Evolutionary conservation across 2,888 invertebrate species (phyloP), one percentile per base, ranked within the genome.

Genomic region (Drosophila tripunctata): DNA sequence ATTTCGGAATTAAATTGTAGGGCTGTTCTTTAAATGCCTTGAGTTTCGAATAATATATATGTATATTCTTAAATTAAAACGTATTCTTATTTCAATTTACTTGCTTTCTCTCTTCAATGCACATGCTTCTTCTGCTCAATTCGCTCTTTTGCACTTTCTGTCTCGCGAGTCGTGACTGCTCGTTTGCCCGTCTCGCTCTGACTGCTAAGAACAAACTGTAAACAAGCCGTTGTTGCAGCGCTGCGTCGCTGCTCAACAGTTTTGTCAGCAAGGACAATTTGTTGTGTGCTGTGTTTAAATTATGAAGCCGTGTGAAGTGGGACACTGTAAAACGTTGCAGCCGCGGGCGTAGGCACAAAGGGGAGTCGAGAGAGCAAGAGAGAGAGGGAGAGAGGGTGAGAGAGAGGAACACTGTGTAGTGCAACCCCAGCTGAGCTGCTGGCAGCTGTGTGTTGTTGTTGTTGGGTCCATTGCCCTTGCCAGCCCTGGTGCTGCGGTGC

Each of bases 231-330:
- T 35, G 61, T 43, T 24, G 33, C 33, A 17, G 41, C 33, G 41
- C 41, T 24, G 33, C 33, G 21, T 31, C 33, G 41, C 41, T 55
- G 40, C 43, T 62, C 57, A 60, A 60, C 61, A 60, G 47, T 60
- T 64, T 47, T 45, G 51, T 47, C 50, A 61, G 58, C 65, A 65
- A 75, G 78, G 70, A 75, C 75, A 69, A 78, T 75, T 75, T 78
- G 79, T 76, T 77, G 77, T 78, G 51, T 57, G 61, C 78, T 64
- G 52, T 60, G 78, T 68, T 65, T 19, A 74, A 78, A 75, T 76
- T 56, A 72, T 74, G 77, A 60, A 72, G 63, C 60, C 73, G 67
- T 72, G 67, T 74, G 74, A 77, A 75, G 74, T 74, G 74, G 65
- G 72, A 65, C 76, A 75, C 50, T 61, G 76, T 51, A 67, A 73